Conservation (phyloP, 2,797 vertebrate species). For the Tachyglossus aculeatus region DNA sequence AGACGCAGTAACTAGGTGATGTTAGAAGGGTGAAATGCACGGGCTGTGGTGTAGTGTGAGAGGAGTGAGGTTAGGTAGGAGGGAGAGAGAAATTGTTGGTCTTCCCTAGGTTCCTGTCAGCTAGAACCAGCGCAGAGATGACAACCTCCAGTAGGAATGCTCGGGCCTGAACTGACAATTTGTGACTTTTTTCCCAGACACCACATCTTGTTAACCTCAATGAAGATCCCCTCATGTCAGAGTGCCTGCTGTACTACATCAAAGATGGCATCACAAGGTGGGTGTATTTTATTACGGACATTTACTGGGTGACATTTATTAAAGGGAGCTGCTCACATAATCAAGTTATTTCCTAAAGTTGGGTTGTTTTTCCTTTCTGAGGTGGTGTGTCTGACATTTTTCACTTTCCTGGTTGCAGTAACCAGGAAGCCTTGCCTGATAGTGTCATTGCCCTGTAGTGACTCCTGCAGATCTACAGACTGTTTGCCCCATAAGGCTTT, state of each 20-base stretch:
- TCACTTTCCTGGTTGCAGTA: too few species aligned
- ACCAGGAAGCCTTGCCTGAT: too few species aligned
- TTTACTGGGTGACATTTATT: slow-evolving; percentile 1
- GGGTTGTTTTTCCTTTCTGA: slow-evolving; percentile 2
- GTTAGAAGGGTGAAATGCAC: too few species aligned
- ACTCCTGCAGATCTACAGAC: not conserved
- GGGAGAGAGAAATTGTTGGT: not conserved
- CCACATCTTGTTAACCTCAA: slow-evolving; percentile 98
- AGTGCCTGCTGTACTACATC: slow-evolving; percentile 99
- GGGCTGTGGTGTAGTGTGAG: too few species aligned
- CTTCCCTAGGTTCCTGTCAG: not conserved
- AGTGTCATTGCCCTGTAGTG: not conserved
- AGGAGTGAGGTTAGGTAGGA: too few species aligned
- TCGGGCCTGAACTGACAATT: slow-evolving; percentile 12
- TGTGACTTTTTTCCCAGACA: slow-evolving; percentile 79
- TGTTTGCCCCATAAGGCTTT: not conserved
- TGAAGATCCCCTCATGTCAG: slow-evolving; percentile 98
- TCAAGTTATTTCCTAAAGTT: slow-evolving; percentile 7
- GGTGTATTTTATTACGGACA: slow-evolving; percentile 10
- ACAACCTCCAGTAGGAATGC: not conserved
- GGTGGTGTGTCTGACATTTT: not conserved
- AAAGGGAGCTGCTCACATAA: not conserved
- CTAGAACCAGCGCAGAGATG: not conserved
- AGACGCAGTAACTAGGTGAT: too few species aligned
- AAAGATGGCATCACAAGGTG: slow-evolving; percentile 99